Percentiles rank a stretch among this genome's conserved stretches.
These are phyloP conservation scores for Tetramorium parvispinum DNA, from an alignment of 1,140 invertebrate genomes.

Conservation along the genomic window DNA sequence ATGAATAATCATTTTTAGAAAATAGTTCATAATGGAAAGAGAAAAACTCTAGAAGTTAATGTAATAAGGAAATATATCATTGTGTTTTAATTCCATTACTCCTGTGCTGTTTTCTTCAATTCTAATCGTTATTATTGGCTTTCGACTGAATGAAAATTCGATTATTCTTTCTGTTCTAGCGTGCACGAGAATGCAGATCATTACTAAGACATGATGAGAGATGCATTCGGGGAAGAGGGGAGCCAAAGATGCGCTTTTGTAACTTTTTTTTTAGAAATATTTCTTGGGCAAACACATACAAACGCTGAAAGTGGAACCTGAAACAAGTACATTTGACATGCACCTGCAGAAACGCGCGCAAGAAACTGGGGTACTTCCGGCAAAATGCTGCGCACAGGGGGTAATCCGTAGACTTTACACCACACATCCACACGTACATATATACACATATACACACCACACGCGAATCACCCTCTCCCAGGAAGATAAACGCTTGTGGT, in stretches of 20 bases:
- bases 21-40: neutral
- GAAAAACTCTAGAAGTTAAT: conserved; percentile 1
- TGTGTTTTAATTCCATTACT: neutral
- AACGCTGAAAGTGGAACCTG: conserved; percentile 66
- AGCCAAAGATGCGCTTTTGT: conserved; percentile 85
- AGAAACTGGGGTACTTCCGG: conserved; percentile 31
- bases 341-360: conserved; percentile 59
- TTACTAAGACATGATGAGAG: conserved; percentile 78
- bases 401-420: conserved; percentile 7
- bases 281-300: conserved; percentile 74
- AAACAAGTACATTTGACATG: conserved; percentile 60
- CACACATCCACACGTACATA: neutral
- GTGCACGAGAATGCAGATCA: conserved; percentile 84
- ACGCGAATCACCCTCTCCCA: conserved; percentile 62
- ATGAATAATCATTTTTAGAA: neutral
- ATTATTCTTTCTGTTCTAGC: conserved; percentile 78
- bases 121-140: neutral
- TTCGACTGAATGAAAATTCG: neutral
- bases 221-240: conserved; percentile 75
- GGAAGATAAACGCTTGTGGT: conserved; percentile 55
- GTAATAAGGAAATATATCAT: neutral
- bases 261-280: conserved; percentile 83
- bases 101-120: neutral
- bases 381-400: neutral
- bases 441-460: neutral